Evolutionary conservation across 2,113 vertebrate genomes (phyloP).

Genomic region (Oreotragus oreotragus): DNA sequence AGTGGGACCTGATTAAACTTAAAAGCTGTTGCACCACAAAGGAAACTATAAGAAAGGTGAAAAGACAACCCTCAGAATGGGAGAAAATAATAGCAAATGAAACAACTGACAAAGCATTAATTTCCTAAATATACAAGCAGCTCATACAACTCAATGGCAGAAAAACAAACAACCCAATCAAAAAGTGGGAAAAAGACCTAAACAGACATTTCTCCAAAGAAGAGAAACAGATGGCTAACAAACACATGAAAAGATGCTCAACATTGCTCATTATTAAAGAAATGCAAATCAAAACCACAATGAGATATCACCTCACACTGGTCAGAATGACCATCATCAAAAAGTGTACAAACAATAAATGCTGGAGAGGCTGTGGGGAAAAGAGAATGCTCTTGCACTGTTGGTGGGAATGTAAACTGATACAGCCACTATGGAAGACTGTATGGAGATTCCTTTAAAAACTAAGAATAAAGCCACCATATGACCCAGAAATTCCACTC

Average conservation of each 20-base stretch:
- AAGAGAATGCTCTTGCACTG: too few species aligned
- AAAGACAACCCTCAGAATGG: neutral
- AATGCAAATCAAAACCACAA: neutral
- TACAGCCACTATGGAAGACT: too few species aligned
- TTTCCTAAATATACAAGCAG: neutral
- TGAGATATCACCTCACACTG: neutral
- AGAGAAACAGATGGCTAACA: neutral
- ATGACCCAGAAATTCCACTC: too few species aligned
- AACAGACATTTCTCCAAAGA: neutral
- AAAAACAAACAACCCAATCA: neutral
- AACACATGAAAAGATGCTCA: neutral
- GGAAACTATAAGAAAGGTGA: neutral
- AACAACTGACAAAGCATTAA: neutral
- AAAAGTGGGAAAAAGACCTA: neutral
- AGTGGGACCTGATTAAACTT: neutral
- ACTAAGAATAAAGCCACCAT: too few species aligned
- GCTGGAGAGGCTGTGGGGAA: too few species aligned
- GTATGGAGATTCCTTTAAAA: too few species aligned
- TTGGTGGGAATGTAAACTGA: too few species aligned
- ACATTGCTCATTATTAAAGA: neutral
- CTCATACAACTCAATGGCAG: neutral
- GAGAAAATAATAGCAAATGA: neutral
- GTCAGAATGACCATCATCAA: neutral
- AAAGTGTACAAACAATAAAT: neutral
- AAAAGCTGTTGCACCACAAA: neutral